Conservation (phyloP, 1,140 invertebrate genomes). For the Ridgeia piscesae region DNA sequence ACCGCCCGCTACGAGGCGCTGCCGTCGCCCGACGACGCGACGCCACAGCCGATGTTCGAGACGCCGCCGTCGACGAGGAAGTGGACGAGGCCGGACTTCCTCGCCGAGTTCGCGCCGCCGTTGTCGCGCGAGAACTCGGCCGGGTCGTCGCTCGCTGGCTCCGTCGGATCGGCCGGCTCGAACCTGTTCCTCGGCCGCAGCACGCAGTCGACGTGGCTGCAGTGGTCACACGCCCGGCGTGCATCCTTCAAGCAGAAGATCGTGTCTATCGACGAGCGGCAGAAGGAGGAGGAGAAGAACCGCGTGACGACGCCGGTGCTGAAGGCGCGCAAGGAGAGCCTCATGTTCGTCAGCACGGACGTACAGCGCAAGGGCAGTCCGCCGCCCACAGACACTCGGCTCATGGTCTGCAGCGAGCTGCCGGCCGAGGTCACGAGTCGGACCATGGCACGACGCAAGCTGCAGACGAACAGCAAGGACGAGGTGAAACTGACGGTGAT, state of each 20-base stretch:
- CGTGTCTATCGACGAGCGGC: constrained; percentile 44
- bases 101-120: constrained; percentile 9
- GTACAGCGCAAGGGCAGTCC: constrained; percentile 41
- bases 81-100: constrained; percentile 11
- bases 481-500: constrained; percentile 41
- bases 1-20: constrained; percentile 7
- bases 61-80: constrained; percentile 8
- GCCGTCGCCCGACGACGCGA: not conserved
- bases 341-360: constrained; percentile 52
- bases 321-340: constrained; percentile 52
- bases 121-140: not conserved
- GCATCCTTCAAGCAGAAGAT: constrained; percentile 45
- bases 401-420: not conserved
- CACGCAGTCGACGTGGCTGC: constrained; percentile 47
- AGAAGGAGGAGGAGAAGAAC: constrained; percentile 34
- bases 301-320: constrained; percentile 52
- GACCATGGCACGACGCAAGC: not conserved
- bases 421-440: constrained; percentile 4
- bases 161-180: not conserved
- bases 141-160: not conserved
- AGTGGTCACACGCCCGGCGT: constrained; percentile 49
- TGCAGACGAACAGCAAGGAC: constrained; percentile 21
- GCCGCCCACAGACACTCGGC: not conserved
- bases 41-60: not conserved
- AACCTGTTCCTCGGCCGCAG: constrained; percentile 38